Evolutionary conservation across 1,140 invertebrate species (phyloP).

Genomic region (Drosophila lacertosa): DNA sequence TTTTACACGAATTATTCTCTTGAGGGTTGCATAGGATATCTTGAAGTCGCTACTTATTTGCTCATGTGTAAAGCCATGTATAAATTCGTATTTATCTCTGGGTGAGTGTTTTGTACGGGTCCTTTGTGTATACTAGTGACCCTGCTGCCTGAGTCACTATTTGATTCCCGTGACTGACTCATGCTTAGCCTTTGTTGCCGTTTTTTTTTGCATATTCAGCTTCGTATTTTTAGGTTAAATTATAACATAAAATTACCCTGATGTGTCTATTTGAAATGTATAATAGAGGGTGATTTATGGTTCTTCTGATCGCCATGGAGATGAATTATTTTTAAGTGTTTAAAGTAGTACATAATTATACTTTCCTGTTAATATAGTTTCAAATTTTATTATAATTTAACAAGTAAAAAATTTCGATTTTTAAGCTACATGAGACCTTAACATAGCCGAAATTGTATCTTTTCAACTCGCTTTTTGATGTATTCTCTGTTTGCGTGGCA

Average conservation of each 20-base stretch:
- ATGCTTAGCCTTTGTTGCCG: conserved; percentile 5
- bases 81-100: conserved; percentile 40
- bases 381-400: no score
- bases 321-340: no score
- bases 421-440: neutral
- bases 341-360: no score
- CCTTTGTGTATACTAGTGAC: conserved; percentile 22
- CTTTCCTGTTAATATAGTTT: no score
- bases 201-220: conserved; percentile 42
- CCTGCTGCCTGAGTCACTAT: conserved; percentile 13
- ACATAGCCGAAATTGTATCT: neutral
- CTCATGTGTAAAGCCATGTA: conserved; percentile 2
- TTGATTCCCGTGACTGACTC: conserved; percentile 10
- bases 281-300: neutral
- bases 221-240: conserved; percentile 63
- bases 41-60: conserved; percentile 29
- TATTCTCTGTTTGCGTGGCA: neutral
- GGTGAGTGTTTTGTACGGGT: conserved; percentile 52
- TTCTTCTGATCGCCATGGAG: conserved; percentile 51
- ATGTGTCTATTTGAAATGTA: conserved; percentile 4
- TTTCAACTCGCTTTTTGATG: neutral
- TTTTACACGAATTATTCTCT: neutral
- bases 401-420: neutral
- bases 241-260: conserved; percentile 54
- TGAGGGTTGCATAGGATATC: conserved; percentile 16